Conservation (phyloP, 1,140 invertebrate genomes). For the Eubasilissa regina region DNA sequence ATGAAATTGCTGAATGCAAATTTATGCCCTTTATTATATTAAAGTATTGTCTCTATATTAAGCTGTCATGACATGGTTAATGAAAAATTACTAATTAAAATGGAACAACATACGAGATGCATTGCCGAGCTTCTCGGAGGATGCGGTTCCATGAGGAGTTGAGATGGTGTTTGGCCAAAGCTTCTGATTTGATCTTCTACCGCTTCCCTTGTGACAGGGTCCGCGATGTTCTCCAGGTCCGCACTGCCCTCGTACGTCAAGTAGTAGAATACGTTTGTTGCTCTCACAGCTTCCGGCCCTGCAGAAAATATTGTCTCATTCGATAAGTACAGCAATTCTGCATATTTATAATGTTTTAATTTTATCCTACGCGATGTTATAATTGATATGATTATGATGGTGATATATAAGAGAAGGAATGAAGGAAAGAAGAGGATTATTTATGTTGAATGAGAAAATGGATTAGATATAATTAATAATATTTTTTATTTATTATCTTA, state of each 20-base stretch:
- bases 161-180: slow-evolving; percentile 98
- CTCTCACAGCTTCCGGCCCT: slow-evolving; percentile 96
- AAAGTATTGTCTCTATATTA: no score
- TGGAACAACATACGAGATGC: slow-evolving; percentile 90
- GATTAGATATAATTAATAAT: no score
- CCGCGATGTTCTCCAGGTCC: slow-evolving; percentile 91
- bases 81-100: no score
- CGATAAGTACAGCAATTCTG: no score
- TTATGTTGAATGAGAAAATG: no score
- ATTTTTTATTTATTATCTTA: no score
- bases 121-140: slow-evolving; percentile 97
- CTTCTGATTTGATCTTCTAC: slow-evolving; percentile 98
- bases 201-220: slow-evolving; percentile 93
- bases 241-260: slow-evolving; percentile 98
- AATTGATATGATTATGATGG: not conserved
- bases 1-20: no score
- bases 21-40: no score
- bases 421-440: not conserved
- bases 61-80: no score
- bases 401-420: no score
- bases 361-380: not conserved
- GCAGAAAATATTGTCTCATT: slow-evolving; percentile 5
- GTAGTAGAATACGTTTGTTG: slow-evolving; percentile 99
- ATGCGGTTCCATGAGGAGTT: slow-evolving; percentile 97
- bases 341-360: not conserved